Evolutionary conservation across 2,888 invertebrate species (phyloP).

Genomic region (Hemaris fuciformis): DNA sequence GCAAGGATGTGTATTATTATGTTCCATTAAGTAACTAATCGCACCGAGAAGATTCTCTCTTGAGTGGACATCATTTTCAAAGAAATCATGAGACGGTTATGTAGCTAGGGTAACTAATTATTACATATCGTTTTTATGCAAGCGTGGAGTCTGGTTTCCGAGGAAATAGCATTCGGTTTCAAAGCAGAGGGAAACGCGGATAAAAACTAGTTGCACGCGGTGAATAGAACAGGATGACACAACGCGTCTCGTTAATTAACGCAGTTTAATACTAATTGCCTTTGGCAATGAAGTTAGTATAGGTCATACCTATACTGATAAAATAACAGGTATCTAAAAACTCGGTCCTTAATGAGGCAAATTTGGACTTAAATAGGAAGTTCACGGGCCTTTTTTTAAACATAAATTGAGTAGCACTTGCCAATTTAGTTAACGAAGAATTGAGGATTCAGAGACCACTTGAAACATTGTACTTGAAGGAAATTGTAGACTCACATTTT

Average conservation of each 20-base stretch:
- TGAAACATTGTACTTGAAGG: not conserved
- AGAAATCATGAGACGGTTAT: not conserved
- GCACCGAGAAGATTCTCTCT: not conserved
- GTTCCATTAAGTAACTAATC: too few relatives aligned
- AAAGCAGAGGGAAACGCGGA: not conserved
- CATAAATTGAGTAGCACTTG: not conserved
- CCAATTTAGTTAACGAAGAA: too few relatives aligned
- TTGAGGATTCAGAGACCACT: too few relatives aligned
- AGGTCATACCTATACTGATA: slow-evolving; percentile 31
- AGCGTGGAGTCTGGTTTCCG: not conserved
- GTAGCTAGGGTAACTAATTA: slow-evolving; percentile 2
- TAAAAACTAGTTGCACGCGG: not conserved
- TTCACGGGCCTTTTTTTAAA: not conserved
- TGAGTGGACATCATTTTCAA: not conserved
- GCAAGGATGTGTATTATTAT: too few relatives aligned
- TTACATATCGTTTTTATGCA: not conserved
- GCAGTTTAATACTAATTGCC: slow-evolving; percentile 39
- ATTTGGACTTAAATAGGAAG: not conserved
- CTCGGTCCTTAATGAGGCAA: not conserved
- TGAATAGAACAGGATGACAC: not conserved
- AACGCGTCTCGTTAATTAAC: slow-evolving; percentile 17
- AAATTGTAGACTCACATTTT: too few relatives aligned
- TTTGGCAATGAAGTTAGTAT: slow-evolving; percentile 44
- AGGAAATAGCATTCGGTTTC: slow-evolving; percentile 7
- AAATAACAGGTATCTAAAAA: slow-evolving; percentile 11